Evolutionary conservation across 2,888 invertebrate genomes (phyloP), one percentile per base, ranked within the genome.

Genomic region (Allygus modestus): DNA sequence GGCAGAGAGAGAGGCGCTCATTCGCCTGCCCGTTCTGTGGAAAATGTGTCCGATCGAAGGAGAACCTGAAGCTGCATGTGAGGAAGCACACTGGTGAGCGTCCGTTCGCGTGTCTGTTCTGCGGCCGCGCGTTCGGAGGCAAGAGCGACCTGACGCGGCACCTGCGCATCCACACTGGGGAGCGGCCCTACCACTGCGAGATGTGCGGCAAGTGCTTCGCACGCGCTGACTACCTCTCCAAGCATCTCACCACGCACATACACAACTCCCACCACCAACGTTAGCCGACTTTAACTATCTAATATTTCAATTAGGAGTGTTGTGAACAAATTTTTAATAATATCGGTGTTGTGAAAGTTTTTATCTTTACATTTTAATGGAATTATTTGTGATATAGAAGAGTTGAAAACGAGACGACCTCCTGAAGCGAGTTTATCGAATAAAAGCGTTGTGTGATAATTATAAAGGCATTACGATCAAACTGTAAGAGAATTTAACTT

Each of bases 151-250:
- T 97, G 88, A 97, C 97, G 23, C 94, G 97, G 37, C 97, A 97
- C 90, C 92, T 97, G 87, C 94, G 97, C 87, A 97, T 97, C 87
- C 97, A 97, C 90, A 97, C 97, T 15, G 97, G 97, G 54, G 97
- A 97, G 91, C 92, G 97, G 86, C 97, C 97, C 43, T 97, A 97
- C 91, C 97, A 97, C 90, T 97, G 97, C 91, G 97, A 97, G 91
- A 96, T 97, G 90, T 97, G 97, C 91, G 97, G 97, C 87, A 97
- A 97, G 91, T 97, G 97, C 90, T 97, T 97, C 91, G 97, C 97
- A 33, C 93, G 97, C 81, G 97, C 97, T 83, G 97, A 97, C 90
- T 97, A 97, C 89, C 93, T 97, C 84, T 97, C 97, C 89, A 97
- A 97, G 91, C 97, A 97, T 91, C 93, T 97, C 88, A 97, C 97